A percentile compares a stretch with the other conserved stretches of the same genome.
phyloP scores from a whole-genome alignment of 2,113 vertebrate genomes.

The Microcebus ravelobensis region DNA sequence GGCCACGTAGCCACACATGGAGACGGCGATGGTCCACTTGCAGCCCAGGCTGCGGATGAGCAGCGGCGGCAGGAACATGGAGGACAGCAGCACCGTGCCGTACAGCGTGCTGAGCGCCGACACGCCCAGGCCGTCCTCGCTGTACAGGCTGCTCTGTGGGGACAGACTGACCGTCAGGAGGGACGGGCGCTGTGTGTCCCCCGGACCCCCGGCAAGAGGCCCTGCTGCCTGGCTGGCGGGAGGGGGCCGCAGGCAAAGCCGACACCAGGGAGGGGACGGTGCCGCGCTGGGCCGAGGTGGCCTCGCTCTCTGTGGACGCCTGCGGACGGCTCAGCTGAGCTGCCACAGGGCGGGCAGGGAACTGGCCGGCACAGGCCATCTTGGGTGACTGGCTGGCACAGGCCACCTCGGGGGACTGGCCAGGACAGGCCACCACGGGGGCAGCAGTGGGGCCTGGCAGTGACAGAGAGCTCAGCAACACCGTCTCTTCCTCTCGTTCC shows the following conservation, averaged over 20 bases:
- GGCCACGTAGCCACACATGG: constrained; percentile 95
- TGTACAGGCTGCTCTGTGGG: constrained; percentile 94
- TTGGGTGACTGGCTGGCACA: neutral
- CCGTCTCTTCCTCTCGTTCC: neutral
- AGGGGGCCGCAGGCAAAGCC: neutral
- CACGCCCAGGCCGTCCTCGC: constrained; percentile 92
- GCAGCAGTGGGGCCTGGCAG: neutral
- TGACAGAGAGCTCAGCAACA: neutral
- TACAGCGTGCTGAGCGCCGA: constrained; percentile 94
- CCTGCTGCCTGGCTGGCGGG: neutral
- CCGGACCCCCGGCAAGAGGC: neutral
- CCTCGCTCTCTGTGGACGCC: neutral
- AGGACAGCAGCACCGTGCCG: constrained; percentile 92
- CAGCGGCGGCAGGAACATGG: constrained; percentile 94
- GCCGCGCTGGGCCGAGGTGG: neutral
- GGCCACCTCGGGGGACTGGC: neutral
- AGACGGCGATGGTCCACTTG: constrained; percentile 94
- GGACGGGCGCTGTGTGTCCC: too few species aligned
- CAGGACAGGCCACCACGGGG: neutral
- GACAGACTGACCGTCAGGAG: neutral
- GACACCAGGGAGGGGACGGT: too few species aligned
- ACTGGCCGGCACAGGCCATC: neutral
- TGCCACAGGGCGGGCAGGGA: too few species aligned
- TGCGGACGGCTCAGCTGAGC: neutral
- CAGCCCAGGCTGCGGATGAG: constrained; percentile 95